These are phyloP conservation scores for Galendromus occidentalis DNA, from an alignment of 1,140 invertebrate genomes.

Conservation along the genomic window DNA sequence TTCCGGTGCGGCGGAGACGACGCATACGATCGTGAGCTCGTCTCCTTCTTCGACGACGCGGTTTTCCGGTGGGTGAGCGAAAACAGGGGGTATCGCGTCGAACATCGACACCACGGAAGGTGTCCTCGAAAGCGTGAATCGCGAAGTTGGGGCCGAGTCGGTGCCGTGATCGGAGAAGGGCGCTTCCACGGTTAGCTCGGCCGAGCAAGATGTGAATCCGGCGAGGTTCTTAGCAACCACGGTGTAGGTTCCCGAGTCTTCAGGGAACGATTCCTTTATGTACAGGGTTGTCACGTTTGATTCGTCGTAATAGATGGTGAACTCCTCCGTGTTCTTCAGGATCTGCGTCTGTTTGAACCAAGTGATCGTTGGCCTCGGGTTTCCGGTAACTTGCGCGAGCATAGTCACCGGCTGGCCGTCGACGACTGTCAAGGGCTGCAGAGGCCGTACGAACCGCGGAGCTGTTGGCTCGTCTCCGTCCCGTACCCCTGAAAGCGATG, in stretches of 20 bases:
- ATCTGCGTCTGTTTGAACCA: slow-evolving; percentile 84
- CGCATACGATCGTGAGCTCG: slow-evolving; percentile 56
- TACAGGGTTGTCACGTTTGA: slow-evolving; percentile 76
- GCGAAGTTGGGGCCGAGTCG: slow-evolving; percentile 49
- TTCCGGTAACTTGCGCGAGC: slow-evolving; percentile 61
- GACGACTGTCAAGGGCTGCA: slow-evolving; percentile 54
- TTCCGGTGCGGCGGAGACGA: slow-evolving; percentile 67
- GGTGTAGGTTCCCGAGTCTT: slow-evolving; percentile 88
- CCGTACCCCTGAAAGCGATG: slow-evolving; percentile 57
- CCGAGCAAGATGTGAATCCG: slow-evolving; percentile 75
- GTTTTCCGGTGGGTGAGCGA: slow-evolving; percentile 61
- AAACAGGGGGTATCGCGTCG: slow-evolving; percentile 79
- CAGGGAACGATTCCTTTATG: slow-evolving; percentile 84
- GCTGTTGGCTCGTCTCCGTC: slow-evolving; percentile 51
- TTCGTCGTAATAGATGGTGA: slow-evolving; percentile 72
- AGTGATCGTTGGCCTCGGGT: slow-evolving; percentile 69
- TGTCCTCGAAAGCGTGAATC: slow-evolving; percentile 61
- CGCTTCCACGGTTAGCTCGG: slow-evolving; percentile 65
- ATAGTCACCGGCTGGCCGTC: slow-evolving; percentile 75
- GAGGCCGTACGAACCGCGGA: slow-evolving; percentile 61
- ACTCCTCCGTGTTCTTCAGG: slow-evolving; percentile 69
- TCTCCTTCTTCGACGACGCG: slow-evolving; percentile 57
- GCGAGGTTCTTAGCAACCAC: slow-evolving; percentile 86
- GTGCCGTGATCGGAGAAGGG: slow-evolving; percentile 69
- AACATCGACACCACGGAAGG: slow-evolving; percentile 71